phyloP scores from a whole-genome alignment of 1,140 invertebrate species.

The Sarcophaga bullata region DNA sequence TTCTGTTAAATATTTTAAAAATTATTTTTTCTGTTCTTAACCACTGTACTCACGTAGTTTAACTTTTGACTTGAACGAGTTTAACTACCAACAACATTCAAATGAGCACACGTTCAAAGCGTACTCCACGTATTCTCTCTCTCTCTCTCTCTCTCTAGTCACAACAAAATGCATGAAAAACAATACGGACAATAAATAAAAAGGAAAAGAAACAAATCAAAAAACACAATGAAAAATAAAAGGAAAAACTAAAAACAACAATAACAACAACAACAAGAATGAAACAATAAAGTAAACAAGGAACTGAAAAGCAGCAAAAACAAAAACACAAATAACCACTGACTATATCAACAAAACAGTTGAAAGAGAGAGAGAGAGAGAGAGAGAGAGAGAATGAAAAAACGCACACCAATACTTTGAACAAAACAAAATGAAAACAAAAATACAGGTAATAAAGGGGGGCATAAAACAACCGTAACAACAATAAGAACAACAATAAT shows the following conservation, averaged over 20 bases:
- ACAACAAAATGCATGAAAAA: too few species aligned
- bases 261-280: background rate
- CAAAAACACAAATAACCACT: constrained; percentile 12
- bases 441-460: background rate
- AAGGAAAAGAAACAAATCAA: background rate
- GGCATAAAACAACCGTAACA: background rate
- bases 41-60: constrained; percentile 13
- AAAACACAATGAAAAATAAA: background rate
- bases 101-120: constrained; percentile 22
- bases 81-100: constrained; percentile 13
- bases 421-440: background rate
- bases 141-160: too few species aligned
- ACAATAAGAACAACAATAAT: background rate
- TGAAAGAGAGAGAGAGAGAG: too few species aligned
- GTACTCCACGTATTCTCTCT: background rate
- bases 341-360: background rate
- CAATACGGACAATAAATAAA: background rate
- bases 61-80: constrained; percentile 5
- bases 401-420: too few species aligned
- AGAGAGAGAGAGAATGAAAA: too few species aligned
- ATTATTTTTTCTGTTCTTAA: background rate
- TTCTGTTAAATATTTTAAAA: background rate
- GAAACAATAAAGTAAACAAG: background rate
- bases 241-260: background rate
- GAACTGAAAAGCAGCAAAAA: too few species aligned